phyloP scores from a whole-genome alignment of 2,888 invertebrate genomes.

The Sinhomidia bicolor region DNA sequence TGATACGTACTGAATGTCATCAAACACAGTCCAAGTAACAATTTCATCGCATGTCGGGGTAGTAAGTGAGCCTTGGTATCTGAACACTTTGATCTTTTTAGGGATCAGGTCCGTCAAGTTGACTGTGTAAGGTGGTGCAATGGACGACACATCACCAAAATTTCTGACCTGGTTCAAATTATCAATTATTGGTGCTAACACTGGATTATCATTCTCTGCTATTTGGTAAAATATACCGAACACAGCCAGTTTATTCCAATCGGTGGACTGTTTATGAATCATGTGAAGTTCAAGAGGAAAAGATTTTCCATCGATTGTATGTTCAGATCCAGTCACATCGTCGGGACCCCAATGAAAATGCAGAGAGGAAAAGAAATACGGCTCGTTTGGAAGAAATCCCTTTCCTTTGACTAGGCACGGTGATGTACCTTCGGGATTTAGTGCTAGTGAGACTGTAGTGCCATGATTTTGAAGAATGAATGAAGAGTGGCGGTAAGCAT shows the following conservation, averaged over 20 bases:
- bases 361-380: conserved; percentile 54
- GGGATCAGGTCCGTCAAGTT: conserved; percentile 67
- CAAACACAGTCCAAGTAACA: conserved; percentile 74
- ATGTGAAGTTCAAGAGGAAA: conserved; percentile 71
- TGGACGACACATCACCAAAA: background rate
- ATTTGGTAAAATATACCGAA: conserved; percentile 65
- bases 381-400: conserved; percentile 59
- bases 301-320: conserved; percentile 46
- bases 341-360: conserved; percentile 73
- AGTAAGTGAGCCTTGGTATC: conserved; percentile 72
- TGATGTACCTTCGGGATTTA: conserved; percentile 57
- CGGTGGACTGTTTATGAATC: conserved; percentile 66
- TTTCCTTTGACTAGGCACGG: conserved; percentile 64
- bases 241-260: conserved; percentile 63
- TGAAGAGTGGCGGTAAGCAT: conserved; percentile 24
- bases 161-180: conserved; percentile 38
- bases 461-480: conserved; percentile 61
- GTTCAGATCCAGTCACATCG: conserved; percentile 60
- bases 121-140: background rate
- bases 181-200: conserved; percentile 59
- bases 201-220: conserved; percentile 62
- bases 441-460: conserved; percentile 47
- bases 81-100: conserved; percentile 66
- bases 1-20: conserved; percentile 61
- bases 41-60: conserved; percentile 72